These are phyloP conservation scores for Dasyprocta punctata DNA, from an alignment of 2,113 vertebrate species.

Conservation along the genomic window DNA sequence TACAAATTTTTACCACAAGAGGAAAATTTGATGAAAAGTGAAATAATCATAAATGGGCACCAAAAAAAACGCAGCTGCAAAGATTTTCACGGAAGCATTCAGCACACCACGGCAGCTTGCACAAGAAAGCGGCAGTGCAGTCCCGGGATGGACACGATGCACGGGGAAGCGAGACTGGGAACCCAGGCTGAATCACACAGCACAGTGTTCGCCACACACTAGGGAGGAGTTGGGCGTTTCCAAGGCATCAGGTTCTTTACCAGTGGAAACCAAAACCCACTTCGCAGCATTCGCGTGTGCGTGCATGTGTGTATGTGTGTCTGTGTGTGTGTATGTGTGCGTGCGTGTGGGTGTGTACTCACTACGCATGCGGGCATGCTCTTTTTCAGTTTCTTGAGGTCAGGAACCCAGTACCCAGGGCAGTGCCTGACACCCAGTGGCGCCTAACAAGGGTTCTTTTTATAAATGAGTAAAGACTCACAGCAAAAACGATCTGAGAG, in stretches of 20 bases:
- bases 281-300: fast-evolving
- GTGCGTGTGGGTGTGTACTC: background rate
- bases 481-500: background rate
- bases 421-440: background rate
- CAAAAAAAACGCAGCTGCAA: background rate
- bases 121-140: fast-evolving
- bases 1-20: background rate
- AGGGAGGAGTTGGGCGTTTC: fast-evolving
- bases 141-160: background rate
- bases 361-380: fast-evolving
- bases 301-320: background rate
- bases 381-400: background rate
- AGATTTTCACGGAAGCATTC: background rate
- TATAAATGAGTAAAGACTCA: background rate
- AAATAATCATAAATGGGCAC: background rate
- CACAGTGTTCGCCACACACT: too few relatives aligned
- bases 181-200: too few relatives aligned
- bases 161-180: too few relatives aligned
- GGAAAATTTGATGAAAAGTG: background rate
- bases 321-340: background rate
- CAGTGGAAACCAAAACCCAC: background rate
- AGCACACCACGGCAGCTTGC: fast-evolving
- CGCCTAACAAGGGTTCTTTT: background rate
- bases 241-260: background rate
- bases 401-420: background rate